phyloP scores from a whole-genome alignment of 1,140 invertebrate species.

The Ganaspis sp. region DNA sequence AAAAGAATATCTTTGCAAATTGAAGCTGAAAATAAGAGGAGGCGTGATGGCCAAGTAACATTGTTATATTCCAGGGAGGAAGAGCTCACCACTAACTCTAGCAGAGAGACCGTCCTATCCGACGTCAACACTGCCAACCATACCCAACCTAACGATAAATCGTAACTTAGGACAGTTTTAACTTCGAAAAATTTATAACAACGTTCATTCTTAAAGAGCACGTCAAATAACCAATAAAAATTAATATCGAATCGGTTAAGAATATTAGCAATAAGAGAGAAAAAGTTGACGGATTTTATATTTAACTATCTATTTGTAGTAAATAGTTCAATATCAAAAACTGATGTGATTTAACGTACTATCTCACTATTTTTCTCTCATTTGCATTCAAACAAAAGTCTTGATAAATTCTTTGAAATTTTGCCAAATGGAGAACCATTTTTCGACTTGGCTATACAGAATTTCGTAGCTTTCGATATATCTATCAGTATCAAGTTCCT shows the following conservation, averaged over 20 bases:
- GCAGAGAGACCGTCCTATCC: conserved; percentile 74
- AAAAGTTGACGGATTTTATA: conserved; percentile 30
- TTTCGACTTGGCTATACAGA: no score
- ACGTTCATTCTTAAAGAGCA: not conserved
- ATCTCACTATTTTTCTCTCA: not conserved
- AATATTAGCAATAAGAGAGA: conserved; percentile 21
- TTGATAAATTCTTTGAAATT: not conserved
- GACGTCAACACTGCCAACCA: conserved; percentile 72
- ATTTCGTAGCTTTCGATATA: no score
- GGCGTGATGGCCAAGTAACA: conserved; percentile 69
- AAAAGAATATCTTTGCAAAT: conserved; percentile 51
- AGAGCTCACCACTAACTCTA: conserved; percentile 74
- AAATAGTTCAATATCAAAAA: conserved; percentile 16
- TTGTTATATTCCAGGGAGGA: conserved; percentile 75
- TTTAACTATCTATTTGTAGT: conserved; percentile 24
- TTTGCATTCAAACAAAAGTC: not conserved
- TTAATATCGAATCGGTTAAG: not conserved
- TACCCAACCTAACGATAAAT: conserved; percentile 65
- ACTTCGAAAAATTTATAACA: not conserved
- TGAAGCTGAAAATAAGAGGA: conserved; percentile 46
- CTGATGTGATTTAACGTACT: not conserved
- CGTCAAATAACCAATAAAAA: not conserved
- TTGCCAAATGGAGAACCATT: no score
- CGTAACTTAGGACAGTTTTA: conserved; percentile 47
- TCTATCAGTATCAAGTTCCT: no score